These are phyloP conservation scores for Tursiops truncatus DNA, from an alignment of 2,113 vertebrate genomes.

Conservation along the genomic window DNA sequence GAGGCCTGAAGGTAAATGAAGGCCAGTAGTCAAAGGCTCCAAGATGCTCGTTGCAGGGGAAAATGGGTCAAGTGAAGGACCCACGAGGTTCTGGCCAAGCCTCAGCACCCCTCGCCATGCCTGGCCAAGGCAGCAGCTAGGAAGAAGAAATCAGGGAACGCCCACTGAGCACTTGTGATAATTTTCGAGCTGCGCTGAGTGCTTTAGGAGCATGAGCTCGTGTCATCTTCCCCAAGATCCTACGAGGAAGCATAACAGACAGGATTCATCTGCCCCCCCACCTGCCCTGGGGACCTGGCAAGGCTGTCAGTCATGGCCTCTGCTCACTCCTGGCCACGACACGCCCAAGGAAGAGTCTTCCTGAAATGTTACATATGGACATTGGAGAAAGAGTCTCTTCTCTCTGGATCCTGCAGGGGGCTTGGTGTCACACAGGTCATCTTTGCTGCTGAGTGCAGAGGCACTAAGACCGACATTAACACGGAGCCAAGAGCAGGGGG, in stretches of 20 bases:
- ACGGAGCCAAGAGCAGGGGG: background rate
- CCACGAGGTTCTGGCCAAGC: accelerated
- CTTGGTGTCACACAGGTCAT: background rate
- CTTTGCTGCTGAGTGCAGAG: too few species aligned
- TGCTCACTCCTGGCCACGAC: background rate
- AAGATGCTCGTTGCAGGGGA: background rate
- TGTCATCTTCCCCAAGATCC: background rate
- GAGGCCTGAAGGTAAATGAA: background rate
- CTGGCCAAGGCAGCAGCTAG: background rate
- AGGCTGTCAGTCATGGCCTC: background rate
- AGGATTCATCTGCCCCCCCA: background rate
- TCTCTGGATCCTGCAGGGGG: background rate
- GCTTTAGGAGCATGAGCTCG: background rate
- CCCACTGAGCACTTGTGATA: background rate
- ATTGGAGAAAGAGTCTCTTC: background rate
- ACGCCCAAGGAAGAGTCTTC: background rate
- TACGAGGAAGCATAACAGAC: background rate
- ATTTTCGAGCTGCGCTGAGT: background rate
- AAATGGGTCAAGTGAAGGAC: background rate
- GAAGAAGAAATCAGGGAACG: background rate
- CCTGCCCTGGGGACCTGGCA: background rate
- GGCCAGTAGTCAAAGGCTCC: background rate
- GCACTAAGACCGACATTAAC: background rate
- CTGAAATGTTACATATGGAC: background rate
- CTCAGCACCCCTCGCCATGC: background rate